phyloP scores from a whole-genome alignment of 35 echinoderm and acorn worm genomes.

The Ophioderma brevispina region DNA sequence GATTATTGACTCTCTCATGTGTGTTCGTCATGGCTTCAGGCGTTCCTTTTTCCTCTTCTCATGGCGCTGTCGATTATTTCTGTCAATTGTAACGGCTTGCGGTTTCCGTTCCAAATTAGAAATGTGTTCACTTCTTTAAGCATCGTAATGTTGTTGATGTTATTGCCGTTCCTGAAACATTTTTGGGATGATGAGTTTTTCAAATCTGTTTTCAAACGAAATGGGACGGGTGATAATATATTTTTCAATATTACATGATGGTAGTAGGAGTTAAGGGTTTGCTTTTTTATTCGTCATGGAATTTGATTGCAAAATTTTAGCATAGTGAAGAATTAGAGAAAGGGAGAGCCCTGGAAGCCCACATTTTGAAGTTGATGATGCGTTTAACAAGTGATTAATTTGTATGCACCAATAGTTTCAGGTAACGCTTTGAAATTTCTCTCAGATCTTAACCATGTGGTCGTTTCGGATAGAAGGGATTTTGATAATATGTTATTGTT shows the following conservation, averaged over 20 bases:
- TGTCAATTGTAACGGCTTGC: no score
- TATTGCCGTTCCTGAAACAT: slow-evolving; percentile 12
- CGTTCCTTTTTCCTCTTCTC: no score
- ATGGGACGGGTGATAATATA: neutral
- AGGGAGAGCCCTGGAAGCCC: neutral
- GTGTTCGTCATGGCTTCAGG: no score
- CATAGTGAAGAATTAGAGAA: neutral
- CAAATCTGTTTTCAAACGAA: neutral
- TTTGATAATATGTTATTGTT: no score
- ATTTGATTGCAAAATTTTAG: neutral
- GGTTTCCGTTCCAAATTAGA: neutral
- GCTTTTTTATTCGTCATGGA: neutral
- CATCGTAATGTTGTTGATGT: neutral
- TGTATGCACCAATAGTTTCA: neutral
- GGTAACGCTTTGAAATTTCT: neutral
- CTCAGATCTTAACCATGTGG: no score
- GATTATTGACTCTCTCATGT: no score
- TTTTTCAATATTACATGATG: neutral
- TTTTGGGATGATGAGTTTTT: neutral
- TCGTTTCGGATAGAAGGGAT: no score
- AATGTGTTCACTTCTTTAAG: neutral
- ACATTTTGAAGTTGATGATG: neutral
- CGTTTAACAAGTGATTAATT: neutral
- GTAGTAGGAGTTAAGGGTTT: neutral
- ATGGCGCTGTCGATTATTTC: no score